Conservation (phyloP, 2,113 vertebrate genomes). For the Saccopteryx leptura region DNA sequence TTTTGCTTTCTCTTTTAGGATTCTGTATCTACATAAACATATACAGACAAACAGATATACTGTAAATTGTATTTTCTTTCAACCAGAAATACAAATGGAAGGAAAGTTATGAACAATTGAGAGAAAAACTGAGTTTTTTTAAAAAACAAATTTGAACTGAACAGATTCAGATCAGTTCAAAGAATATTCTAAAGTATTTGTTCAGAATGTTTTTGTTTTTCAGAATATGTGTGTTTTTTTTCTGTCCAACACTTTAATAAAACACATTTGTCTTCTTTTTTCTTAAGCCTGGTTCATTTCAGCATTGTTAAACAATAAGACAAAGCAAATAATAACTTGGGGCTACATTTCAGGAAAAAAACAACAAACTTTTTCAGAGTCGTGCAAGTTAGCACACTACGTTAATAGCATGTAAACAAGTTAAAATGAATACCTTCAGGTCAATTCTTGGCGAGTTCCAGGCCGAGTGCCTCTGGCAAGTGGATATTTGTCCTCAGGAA, state of each 20-base stretch:
- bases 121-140: background rate
- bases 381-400: background rate
- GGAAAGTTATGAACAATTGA: background rate
- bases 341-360: background rate
- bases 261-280: background rate
- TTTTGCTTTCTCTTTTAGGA: conserved; percentile 21
- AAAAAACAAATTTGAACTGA: conserved; percentile 11
- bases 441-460: background rate
- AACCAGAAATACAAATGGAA: background rate
- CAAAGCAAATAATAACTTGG: background rate
- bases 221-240: background rate
- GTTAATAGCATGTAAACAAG: background rate
- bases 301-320: background rate
- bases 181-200: background rate
- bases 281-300: conserved; percentile 7
- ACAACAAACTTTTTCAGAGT: background rate
- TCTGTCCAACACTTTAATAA: background rate
- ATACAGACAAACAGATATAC: background rate
- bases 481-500: background rate
- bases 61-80: background rate
- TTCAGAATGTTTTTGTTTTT: too few species aligned
- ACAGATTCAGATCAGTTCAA: background rate
- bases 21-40: background rate
- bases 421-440: background rate
- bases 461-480: background rate